Base-by-base conservation (phyloP, 2,113 vertebrate genomes). In the Perca fluviatilis region DNA sequence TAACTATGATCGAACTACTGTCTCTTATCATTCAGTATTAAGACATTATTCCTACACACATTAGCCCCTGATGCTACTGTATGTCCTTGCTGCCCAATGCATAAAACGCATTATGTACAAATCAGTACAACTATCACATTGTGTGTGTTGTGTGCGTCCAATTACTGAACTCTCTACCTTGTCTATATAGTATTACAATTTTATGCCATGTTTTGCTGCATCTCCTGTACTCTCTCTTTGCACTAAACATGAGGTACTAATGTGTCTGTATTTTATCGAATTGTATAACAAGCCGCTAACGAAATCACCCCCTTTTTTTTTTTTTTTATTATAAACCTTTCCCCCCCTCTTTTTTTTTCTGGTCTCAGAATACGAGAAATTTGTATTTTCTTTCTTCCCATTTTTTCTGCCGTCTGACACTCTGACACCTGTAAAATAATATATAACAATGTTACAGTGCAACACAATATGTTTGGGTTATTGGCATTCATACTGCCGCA, bases 381-480 rank as follows among this genome's bases (percentile, higher is more conserved):
- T 92, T 99, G 98, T 79, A 99, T 99, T 90, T 99, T 99, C 94
- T 98, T 99, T 80, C 98, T 94, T 43, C 98, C 98, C 98, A 99
- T 99, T 87, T 87, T 21, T 6, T 51, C 80, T 47, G 58, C 16
- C 9, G 71, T 81, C 27, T 80, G 56, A 36, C 27, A 68, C 67
- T 88, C 50, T 75, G n/a, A 72, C 73, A 83, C 79, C 90, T 90
- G 77, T 63, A 12, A 82, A 82, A 85, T 56, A 53, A 71, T 13
- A 65, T 7, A 69, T 15, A 65, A 56, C 2, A 46, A 30, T 1
- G 25, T 57, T 46, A 71, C 21, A 67, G 2, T 0, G 1, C 56
- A 72, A 15, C 5, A 43, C 2, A 83, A 0, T 14, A 54, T 33
- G 2, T 21, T 78, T 67, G 13, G 18, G 3, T 50, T 16, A 1